Evolutionary conservation across 1,140 invertebrate genomes (phyloP), one percentile per base, ranked within the genome.

Genomic region (Zaprionus ornatus): DNA sequence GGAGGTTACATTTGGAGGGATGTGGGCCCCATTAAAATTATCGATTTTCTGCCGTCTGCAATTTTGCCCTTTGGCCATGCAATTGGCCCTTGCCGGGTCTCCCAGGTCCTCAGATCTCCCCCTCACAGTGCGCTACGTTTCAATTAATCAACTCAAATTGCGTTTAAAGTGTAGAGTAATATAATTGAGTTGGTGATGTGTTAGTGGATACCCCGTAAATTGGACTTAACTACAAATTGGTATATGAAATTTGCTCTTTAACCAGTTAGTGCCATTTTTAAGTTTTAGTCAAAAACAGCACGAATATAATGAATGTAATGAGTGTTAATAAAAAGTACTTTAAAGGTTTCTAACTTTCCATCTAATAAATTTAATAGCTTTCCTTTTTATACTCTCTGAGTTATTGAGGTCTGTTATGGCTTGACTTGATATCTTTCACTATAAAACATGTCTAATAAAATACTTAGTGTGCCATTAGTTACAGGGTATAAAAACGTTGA

Each of bases 111-210:
- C 23, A 17, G 27, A 21, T 61, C n/a, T 32, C 15, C 4, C 50
- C 52, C 65, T 61, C 42, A 6, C 64, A 4, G 56, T 52, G 54
- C 82, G 40, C 15, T 45, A 73, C 79, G 78, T 86, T 85, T 85
- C 80, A 85, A 85, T 85, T 85, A 85, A 85, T 85, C 79, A 85
- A 85, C 82, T 85, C 82, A 85, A 85, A 86, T 85, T 85, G 82
- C 75, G 74, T 78, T 72, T 69, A 86, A 85, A 85, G 78, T 75
- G 82, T 37, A 74, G 32, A 50, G 55, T 37, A 13, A 68, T 12
- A 25, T 35, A 13, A 60, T 25, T 23, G 10, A 37, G 4, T 32
- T 19, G 1, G 17, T 45, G 29, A 21, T 45, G 40, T 45, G 40
- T 37, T 21, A 4, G 4, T 1, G 15, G 13, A 35, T 70, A 69